These are phyloP conservation scores for Simalia tracyae DNA, from an alignment of 2,797 vertebrate species.

Conservation along the genomic window DNA sequence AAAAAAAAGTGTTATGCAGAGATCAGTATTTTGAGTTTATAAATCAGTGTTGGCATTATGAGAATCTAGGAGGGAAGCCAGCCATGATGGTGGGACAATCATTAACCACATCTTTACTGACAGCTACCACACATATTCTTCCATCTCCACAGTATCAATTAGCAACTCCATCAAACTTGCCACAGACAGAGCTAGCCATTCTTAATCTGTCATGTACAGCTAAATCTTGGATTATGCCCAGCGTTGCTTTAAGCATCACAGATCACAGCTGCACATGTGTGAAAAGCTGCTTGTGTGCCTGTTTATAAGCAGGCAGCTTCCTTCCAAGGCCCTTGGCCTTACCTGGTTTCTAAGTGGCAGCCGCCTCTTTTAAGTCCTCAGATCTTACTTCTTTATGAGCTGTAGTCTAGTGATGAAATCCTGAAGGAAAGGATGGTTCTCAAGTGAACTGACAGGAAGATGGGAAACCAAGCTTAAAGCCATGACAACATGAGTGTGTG, in stretches of 20 bases:
- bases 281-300: neutral
- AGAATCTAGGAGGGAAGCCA: neutral
- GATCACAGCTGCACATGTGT: neutral
- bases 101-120: neutral
- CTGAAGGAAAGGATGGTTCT: constrained; percentile 2
- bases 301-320: neutral
- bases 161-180: neutral
- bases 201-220: neutral
- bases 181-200: neutral
- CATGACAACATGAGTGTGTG: neutral
- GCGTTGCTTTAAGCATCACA: neutral
- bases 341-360: constrained; percentile 17
- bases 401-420: neutral
- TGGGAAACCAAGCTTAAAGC: neutral
- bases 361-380: neutral
- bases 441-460: neutral
- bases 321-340: neutral
- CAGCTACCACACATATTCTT: neutral
- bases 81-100: neutral
- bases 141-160: neutral
- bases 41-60: neutral
- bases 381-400: neutral
- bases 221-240: neutral
- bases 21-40: neutral
- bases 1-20: neutral